A percentile compares a stretch with the other conserved stretches of the same genome.
Conservation (phyloP, 2,113 vertebrate species). For the Poicephalus meyeri region DNA sequence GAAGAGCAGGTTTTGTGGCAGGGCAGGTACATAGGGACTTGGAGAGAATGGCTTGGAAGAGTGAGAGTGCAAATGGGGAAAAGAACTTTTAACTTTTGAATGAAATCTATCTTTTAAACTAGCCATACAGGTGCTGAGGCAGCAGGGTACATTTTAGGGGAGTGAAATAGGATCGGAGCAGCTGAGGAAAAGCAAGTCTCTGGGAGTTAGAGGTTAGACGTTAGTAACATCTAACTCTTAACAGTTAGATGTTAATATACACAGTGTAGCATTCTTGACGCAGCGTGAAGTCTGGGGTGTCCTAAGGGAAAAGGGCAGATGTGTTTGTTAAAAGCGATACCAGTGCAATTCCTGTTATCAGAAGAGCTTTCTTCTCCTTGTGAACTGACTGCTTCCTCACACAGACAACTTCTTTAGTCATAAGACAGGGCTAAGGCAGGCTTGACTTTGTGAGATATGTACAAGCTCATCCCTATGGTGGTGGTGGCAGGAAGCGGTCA, state of each 20-base stretch:
- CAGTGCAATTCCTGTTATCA: background rate
- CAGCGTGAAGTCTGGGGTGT: rapidly evolving
- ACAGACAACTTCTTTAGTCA: background rate
- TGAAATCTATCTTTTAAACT: background rate
- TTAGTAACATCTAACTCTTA: background rate
- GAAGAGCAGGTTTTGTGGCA: background rate
- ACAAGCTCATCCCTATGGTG: background rate
- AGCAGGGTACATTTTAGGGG: background rate
- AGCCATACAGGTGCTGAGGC: background rate
- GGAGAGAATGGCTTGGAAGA: background rate
- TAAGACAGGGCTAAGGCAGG: background rate
- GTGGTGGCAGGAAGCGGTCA: background rate
- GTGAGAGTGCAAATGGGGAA: background rate
- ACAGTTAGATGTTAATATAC: background rate
- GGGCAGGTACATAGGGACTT: background rate
- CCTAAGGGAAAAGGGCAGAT: background rate
- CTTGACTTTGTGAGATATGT: background rate
- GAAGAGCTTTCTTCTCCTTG: constrained; percentile 1
- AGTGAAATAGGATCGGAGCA: background rate
- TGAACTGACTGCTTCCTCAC: constrained; percentile 42
- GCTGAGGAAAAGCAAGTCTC: background rate
- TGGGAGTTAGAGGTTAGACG: background rate
- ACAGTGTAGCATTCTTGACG: background rate
- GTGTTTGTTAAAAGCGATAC: background rate
- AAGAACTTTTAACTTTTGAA: background rate